A percentile compares a stretch with the other conserved stretches of the same genome.
These are phyloP conservation scores for Ridgeia piscesae DNA, from an alignment of 1,140 invertebrate species.

Conservation along the genomic window DNA sequence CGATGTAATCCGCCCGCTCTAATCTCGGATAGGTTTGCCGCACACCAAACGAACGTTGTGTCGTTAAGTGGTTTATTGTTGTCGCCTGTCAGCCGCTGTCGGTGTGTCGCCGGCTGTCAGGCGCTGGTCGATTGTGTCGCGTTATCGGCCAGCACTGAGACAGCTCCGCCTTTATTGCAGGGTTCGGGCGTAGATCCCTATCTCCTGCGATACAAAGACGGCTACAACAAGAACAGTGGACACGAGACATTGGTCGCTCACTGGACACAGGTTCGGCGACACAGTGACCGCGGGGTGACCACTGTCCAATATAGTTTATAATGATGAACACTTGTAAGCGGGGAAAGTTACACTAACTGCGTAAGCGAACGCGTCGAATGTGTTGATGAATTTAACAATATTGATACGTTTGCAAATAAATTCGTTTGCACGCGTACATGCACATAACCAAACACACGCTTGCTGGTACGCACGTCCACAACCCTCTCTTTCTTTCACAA, in stretches of 20 bases:
- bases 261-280: neutral
- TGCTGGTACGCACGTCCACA: too few relatives aligned
- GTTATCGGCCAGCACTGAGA: neutral
- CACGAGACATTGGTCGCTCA: neutral
- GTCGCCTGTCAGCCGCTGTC: neutral
- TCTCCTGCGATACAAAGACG: neutral
- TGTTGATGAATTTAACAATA: neutral
- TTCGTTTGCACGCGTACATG: neutral
- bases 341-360: neutral
- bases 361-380: neutral
- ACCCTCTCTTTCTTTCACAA: too few relatives aligned
- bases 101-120: neutral
- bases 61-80: constrained; percentile 6
- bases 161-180: neutral
- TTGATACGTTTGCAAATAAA: neutral
- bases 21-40: neutral
- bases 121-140: neutral
- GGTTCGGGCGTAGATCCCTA: neutral
- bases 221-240: neutral
- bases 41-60: constrained; percentile 3
- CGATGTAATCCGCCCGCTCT: neutral
- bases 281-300: neutral
- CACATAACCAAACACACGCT: too few relatives aligned
- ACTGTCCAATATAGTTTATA: neutral
- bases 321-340: neutral